Evolutionary conservation across 2,888 invertebrate genomes (phyloP).

Genomic region (Pandemis corylana): DNA sequence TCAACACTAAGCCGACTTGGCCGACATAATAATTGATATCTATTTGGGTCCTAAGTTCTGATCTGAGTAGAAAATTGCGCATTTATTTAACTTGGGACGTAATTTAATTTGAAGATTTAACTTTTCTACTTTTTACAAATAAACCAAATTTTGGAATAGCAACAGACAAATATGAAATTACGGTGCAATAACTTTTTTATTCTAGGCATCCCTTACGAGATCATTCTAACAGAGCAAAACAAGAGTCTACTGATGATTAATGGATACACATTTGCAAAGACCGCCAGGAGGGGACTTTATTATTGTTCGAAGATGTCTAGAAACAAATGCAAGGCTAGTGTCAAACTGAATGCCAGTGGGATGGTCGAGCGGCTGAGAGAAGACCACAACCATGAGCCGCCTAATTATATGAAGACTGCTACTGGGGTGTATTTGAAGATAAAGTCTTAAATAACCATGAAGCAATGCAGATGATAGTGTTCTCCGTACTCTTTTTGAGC

Average conservation of each 20-base stretch:
- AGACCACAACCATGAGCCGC: conserved; percentile 26
- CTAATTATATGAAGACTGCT: conserved; percentile 9
- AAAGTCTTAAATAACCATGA: not conserved
- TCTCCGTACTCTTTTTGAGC: no score
- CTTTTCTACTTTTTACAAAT: no score
- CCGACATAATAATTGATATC: no score
- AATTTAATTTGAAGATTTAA: no score
- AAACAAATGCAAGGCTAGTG: not conserved
- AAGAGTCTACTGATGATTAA: not conserved
- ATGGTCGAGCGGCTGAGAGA: conserved; percentile 1
- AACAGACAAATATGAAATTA: no score
- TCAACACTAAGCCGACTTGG: no score
- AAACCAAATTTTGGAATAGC: no score
- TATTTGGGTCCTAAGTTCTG: no score
- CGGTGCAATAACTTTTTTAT: not conserved
- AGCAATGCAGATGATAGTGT: no score
- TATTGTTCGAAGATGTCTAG: not conserved
- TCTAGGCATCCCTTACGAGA: not conserved
- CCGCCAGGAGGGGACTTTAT: not conserved
- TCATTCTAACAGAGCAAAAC: not conserved
- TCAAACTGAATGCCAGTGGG: not conserved
- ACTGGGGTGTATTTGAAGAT: conserved; percentile 12
- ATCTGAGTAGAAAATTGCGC: no score
- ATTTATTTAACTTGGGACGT: no score
- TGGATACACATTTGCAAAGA: not conserved